phyloP scores from a whole-genome alignment of 2,888 invertebrate species.

The Drosophila ustulata region DNA sequence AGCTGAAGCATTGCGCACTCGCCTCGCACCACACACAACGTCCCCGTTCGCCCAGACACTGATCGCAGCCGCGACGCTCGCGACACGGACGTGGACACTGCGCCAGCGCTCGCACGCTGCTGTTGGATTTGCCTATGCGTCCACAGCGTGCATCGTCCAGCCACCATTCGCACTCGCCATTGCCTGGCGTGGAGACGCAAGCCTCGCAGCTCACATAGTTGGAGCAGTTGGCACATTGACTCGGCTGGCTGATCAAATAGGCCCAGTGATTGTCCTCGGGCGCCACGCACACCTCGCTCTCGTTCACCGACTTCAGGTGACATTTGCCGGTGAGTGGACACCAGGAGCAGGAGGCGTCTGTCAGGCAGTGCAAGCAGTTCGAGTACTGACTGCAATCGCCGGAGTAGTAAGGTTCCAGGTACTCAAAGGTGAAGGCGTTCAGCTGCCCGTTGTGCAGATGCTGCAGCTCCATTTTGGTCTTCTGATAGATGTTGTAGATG shows the following conservation, averaged over 20 bases:
- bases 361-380: constrained; percentile 94
- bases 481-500: constrained; percentile 88
- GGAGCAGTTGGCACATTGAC: constrained; percentile 94
- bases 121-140: constrained; percentile 90
- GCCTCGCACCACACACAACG: constrained; percentile 98
- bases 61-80: constrained; percentile 90
- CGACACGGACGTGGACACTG: constrained; percentile 94
- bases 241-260: constrained; percentile 92
- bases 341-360: constrained; percentile 96
- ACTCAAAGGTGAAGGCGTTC: constrained; percentile 95
- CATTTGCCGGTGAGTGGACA: constrained; percentile 92
- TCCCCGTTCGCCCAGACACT: constrained; percentile 93
- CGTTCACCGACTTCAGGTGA: constrained; percentile 89
- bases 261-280: constrained; percentile 87
- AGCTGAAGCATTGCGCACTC: constrained; percentile 95
- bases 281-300: constrained; percentile 85
- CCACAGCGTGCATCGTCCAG: constrained; percentile 94
- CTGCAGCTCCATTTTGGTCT: constrained; percentile 93
- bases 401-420: constrained; percentile 94
- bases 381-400: constrained; percentile 91
- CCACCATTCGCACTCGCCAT: constrained; percentile 95
- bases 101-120: constrained; percentile 88
- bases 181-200: constrained; percentile 90
- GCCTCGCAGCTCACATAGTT: constrained; percentile 95
- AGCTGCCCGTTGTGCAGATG: constrained; percentile 91